Base-by-base conservation (phyloP, 2,888 invertebrate genomes). In the Podabrus alpinus region DNA sequence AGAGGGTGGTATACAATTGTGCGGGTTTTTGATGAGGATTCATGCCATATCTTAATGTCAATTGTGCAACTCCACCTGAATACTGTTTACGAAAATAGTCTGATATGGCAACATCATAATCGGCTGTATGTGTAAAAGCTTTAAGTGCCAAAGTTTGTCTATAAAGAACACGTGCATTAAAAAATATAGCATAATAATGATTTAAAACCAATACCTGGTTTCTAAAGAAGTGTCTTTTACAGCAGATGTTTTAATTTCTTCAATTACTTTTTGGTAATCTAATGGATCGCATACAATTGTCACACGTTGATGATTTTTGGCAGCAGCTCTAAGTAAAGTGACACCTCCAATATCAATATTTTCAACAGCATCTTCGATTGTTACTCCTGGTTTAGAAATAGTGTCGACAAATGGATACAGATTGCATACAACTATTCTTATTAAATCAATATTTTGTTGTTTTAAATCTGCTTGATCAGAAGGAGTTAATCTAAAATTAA, bases 21-120 rank as follows among this genome's bases (percentile, higher is more conserved):
- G 98, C 98, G 0, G 97, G 97, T 85, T 96, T 97, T 86, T 99
- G 99, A 86, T 99, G 99, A 0, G 99, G 99, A 88, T 99, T 99
- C 96, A 98, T 98, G 71, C 94, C 99, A 87, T 99, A 99, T 83
- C 98, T 91, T 66, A 98, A 89, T 0, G 94, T 93, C 68, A 98
- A 84, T 85, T 97, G 97, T 0, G 96, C 92, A 2, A 90, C 89
- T 1, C 93, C 93, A 3, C 90, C 87, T 1, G 95, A 94, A 86
- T 95, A 98, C 86, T 97, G 93, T 84, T 94, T 94, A 11, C 98
- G 93, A 90, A 98, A 98, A 86, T 97, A 99, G 86, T 98, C 95
- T 0, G 97, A 94, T 82, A 99, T 99, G 59, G 97, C 95, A 71
- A 92, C 91, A 87, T 99, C 99, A 86, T 99, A 99, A 72, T 95